A percentile compares a stretch with the other conserved stretches of the same genome.
phyloP scores from a whole-genome alignment of 2,888 invertebrate genomes.

The Agrenia bidenticulata region DNA sequence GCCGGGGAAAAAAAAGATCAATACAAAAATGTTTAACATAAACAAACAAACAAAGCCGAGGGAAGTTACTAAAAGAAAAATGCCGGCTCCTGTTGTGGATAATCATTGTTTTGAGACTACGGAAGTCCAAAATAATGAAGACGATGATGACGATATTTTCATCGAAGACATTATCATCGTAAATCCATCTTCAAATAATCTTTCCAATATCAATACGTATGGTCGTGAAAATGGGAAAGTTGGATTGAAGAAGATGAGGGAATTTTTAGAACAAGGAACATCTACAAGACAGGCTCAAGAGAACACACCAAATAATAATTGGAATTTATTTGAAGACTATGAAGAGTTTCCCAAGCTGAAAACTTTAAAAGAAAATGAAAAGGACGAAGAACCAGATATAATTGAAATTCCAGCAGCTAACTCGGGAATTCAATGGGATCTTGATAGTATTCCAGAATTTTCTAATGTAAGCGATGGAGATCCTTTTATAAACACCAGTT shows the following conservation, averaged over 20 bases:
- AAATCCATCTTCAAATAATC: background rate
- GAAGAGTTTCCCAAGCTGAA: too few relatives aligned
- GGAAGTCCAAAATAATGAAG: background rate
- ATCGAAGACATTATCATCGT: background rate
- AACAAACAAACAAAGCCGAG: background rate
- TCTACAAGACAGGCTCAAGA: too few relatives aligned
- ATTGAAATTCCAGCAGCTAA: background rate
- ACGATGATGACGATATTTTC: background rate
- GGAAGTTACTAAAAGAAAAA: background rate
- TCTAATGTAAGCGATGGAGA: background rate
- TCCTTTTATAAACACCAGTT: background rate
- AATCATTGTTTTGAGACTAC: background rate
- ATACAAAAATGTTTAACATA: background rate
- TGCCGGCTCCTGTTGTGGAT: too few relatives aligned
- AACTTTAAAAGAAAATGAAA: too few relatives aligned
- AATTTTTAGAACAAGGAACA: too few relatives aligned
- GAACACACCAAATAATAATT: too few relatives aligned
- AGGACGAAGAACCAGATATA: background rate
- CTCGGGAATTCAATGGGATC: background rate
- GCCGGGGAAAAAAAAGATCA: background rate
- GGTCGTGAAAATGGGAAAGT: too few relatives aligned
- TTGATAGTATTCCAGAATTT: background rate
- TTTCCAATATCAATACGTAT: too few relatives aligned
- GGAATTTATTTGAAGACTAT: too few relatives aligned
- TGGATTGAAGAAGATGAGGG: too few relatives aligned